These are phyloP conservation scores for Diceros bicornis DNA, from an alignment of 2,797 vertebrate genomes.

Conservation along the genomic window DNA sequence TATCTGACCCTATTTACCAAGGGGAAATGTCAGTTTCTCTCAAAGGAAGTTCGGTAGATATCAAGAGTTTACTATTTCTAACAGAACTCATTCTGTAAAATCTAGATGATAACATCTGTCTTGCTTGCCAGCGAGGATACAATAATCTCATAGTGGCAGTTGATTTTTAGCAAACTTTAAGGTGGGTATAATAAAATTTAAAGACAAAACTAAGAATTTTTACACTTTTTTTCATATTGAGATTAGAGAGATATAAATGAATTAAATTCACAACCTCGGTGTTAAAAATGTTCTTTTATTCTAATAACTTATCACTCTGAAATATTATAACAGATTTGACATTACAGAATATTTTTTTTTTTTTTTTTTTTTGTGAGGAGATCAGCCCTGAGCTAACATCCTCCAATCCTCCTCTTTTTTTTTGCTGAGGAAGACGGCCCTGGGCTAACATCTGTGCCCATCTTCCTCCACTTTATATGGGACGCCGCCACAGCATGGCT, in stretches of 20 bases:
- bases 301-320: background rate
- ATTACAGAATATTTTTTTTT: background rate
- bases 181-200: background rate
- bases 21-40: constrained; percentile 30
- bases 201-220: constrained; percentile 46
- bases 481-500: too few species aligned
- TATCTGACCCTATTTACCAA: constrained; percentile 28
- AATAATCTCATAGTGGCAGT: constrained; percentile 17
- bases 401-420: too few species aligned
- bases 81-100: constrained; percentile 3
- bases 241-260: constrained; percentile 12
- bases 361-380: too few species aligned
- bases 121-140: background rate
- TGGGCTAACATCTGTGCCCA: too few species aligned
- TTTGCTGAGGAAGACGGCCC: too few species aligned
- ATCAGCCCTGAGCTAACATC: too few species aligned
- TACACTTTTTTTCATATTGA: background rate
- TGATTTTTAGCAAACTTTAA: constrained; percentile 1
- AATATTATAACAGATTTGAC: constrained; percentile 4
- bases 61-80: background rate
- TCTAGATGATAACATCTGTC: background rate
- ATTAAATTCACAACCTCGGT: background rate
- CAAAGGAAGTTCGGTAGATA: constrained; percentile 18
- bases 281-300: constrained; percentile 20
- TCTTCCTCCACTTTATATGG: too few species aligned